These are phyloP conservation scores for Drosophila peninsularis DNA, from an alignment of 2,888 invertebrate species.

Conservation along the genomic window DNA sequence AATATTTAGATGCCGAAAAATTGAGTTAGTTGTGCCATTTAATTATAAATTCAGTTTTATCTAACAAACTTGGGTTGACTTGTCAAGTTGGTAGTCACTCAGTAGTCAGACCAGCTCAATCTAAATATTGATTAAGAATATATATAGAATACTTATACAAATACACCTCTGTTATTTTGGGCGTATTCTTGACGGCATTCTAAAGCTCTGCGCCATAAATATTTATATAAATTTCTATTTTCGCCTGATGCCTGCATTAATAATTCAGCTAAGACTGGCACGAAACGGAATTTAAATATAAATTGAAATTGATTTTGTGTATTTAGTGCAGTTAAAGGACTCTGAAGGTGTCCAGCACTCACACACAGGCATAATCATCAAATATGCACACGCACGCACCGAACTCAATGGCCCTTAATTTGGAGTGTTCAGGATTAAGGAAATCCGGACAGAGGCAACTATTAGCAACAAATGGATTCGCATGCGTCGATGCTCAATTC, in stretches of 20 bases:
- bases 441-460: conserved; percentile 11
- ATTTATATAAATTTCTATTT: conserved; percentile 1
- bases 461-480: conserved; percentile 26
- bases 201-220: background rate
- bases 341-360: background rate
- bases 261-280: background rate
- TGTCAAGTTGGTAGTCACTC: too few species aligned
- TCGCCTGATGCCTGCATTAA: conserved; percentile 3
- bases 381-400: conserved; percentile 4
- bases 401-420: conserved; percentile 6
- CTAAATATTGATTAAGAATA: background rate
- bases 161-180: background rate
- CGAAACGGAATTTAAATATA: background rate
- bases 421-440: background rate
- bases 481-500: conserved; percentile 24
- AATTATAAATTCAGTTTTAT: too few species aligned
- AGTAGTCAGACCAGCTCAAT: too few species aligned
- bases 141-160: background rate
- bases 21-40: background rate
- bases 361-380: background rate
- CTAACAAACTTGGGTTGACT: too few species aligned
- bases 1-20: background rate
- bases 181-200: background rate
- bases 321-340: background rate
- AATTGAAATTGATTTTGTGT: conserved; percentile 7